A percentile compares a stretch with the other conserved stretches of the same genome.
Conservation (phyloP, 2,113 vertebrate species). For the Bujurquina vittata region DNA sequence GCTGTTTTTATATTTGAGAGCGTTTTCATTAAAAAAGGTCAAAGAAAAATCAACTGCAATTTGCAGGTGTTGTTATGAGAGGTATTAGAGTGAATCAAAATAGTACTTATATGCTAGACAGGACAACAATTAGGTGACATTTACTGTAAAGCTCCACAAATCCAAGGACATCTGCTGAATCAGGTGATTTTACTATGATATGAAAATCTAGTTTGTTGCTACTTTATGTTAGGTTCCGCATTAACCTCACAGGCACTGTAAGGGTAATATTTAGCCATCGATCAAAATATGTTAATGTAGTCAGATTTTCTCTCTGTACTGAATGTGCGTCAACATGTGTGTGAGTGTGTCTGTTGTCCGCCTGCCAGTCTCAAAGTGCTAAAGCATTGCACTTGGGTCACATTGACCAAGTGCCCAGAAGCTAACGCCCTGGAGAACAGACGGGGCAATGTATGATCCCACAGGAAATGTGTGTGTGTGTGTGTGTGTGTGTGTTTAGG, state of each 20-base stretch:
- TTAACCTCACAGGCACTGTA: not conserved
- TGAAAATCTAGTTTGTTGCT: not conserved
- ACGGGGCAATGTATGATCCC: slow-evolving; percentile 60
- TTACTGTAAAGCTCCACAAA: too few species aligned
- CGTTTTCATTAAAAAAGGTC: too few species aligned
- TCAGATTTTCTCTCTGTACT: not conserved
- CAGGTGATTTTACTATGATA: not conserved
- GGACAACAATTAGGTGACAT: too few species aligned
- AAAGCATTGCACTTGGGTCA: slow-evolving; percentile 57
- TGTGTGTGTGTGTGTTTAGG: slow-evolving; percentile 28
- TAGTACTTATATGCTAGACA: too few species aligned
- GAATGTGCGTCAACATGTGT: not conserved
- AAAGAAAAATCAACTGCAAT: too few species aligned
- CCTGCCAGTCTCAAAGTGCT: slow-evolving; percentile 45
- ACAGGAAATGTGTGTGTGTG: slow-evolving; percentile 52
- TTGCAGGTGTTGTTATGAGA: too few species aligned
- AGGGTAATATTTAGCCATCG: not conserved
- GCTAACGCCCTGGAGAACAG: slow-evolving; percentile 72
- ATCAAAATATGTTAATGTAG: not conserved
- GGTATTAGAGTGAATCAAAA: too few species aligned
- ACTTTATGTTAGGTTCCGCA: not conserved
- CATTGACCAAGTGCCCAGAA: slow-evolving; percentile 52
- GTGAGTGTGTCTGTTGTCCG: slow-evolving; percentile 33
- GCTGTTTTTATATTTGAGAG: too few species aligned
- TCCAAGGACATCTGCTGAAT: not conserved